phyloP scores from a whole-genome alignment of 2,797 vertebrate species.

The Pseudochirops corinnae region DNA sequence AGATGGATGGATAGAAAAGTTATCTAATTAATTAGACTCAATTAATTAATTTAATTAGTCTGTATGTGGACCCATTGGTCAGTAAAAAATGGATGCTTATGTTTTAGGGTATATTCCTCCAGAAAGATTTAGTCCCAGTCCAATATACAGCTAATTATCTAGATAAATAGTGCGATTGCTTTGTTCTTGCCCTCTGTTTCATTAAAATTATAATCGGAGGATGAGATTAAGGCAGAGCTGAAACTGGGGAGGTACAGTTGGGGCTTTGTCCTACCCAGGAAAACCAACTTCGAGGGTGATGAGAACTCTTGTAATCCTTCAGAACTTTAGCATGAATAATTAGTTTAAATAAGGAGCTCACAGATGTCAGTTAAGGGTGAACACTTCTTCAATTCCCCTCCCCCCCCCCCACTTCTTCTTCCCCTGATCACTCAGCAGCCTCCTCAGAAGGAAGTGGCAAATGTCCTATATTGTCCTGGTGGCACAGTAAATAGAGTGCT shows the following conservation, averaged over 20 bases:
- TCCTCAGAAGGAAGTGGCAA: not conserved
- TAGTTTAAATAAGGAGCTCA: not conserved
- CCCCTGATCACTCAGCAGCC: not conserved
- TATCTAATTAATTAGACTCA: constrained; percentile 10
- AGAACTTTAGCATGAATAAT: not conserved
- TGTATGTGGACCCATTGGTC: not conserved
- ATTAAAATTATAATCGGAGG: not conserved
- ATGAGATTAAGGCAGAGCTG: not conserved
- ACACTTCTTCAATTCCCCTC: not conserved
- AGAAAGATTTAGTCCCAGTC: not conserved
- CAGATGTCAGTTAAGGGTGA: not conserved
- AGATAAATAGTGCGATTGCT: not conserved
- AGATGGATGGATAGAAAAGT: not conserved
- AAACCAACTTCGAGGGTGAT: not conserved
- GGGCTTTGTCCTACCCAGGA: not conserved
- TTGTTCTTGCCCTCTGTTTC: not conserved
- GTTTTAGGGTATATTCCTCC: not conserved
- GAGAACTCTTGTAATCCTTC: not conserved
- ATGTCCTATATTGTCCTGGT: not conserved
- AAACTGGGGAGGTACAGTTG: not conserved
- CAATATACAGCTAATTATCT: not conserved
- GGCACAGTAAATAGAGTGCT: not conserved
- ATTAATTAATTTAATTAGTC: not conserved
- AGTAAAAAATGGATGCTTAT: not conserved
- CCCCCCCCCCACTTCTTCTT: not conserved